Evolutionary conservation across 1,140 invertebrate genomes (phyloP).

Genomic region (Onthophagus taurus): DNA sequence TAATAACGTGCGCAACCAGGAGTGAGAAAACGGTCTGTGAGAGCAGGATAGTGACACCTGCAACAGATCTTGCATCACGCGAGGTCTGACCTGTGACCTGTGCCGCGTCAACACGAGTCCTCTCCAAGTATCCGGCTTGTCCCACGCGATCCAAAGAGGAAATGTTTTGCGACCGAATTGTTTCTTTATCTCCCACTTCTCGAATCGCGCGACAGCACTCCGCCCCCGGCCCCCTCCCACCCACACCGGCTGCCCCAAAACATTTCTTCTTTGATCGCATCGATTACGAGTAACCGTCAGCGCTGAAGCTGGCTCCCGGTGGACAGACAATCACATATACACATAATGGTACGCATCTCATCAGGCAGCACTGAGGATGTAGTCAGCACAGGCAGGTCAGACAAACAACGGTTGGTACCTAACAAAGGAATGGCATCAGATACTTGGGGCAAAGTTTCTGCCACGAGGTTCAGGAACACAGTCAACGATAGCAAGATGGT

Average conservation of each 20-base stretch:
- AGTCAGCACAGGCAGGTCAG: slow-evolving; percentile 39
- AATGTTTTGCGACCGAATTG: slow-evolving; percentile 36
- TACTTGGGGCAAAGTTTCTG: slow-evolving; percentile 90
- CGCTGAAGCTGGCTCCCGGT: slow-evolving; percentile 27
- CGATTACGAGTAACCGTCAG: slow-evolving; percentile 8
- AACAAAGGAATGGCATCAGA: slow-evolving; percentile 90
- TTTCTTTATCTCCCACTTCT: too few relatives aligned
- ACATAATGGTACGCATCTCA: slow-evolving; percentile 33
- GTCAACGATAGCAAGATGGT: slow-evolving; percentile 99
- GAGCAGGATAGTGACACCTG: slow-evolving; percentile 98
- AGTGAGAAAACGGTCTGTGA: slow-evolving; percentile 99
- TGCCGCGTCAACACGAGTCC: slow-evolving; percentile 19
- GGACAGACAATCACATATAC: slow-evolving; percentile 35
- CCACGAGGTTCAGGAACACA: slow-evolving; percentile 96
- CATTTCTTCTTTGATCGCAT: slow-evolving; percentile 38
- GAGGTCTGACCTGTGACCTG: slow-evolving; percentile 34
- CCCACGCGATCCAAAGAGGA: slow-evolving; percentile 35
- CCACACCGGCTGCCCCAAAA: slow-evolving; percentile 26
- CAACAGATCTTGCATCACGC: slow-evolving; percentile 48
- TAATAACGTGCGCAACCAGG: slow-evolving; percentile 93
- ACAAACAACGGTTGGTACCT: slow-evolving; percentile 58
- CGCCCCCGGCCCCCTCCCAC: too few relatives aligned
- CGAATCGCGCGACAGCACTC: too few relatives aligned
- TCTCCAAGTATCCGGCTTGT: slow-evolving; percentile 39
- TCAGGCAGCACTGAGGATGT: slow-evolving; percentile 37